A percentile compares a stretch with the other conserved stretches of the same genome.
Evolutionary conservation across 2,888 invertebrate species (phyloP).

Genomic region (Drosophila cracens): DNA sequence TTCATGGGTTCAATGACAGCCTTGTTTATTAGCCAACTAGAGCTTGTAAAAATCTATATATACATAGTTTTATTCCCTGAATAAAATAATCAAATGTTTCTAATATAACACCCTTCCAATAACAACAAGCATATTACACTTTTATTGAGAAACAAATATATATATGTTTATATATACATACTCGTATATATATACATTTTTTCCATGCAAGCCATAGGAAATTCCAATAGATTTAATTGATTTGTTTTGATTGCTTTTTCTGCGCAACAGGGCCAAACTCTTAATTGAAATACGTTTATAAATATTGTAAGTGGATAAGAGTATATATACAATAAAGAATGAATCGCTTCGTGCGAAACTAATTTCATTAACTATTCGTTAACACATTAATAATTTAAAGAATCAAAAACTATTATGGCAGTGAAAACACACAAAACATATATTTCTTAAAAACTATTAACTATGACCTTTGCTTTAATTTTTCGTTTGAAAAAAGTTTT

Average conservation of each 20-base stretch:
- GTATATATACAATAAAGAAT: not conserved
- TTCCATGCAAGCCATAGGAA: not conserved
- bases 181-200: not conserved
- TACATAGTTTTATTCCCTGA: not conserved
- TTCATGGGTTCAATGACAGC: not conserved
- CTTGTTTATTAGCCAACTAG: not conserved
- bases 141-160: not conserved
- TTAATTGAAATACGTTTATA: slow-evolving; percentile 6
- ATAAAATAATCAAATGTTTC: not conserved
- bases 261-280: not conserved
- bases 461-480: not conserved
- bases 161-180: too few relatives aligned
- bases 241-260: slow-evolving; percentile 18
- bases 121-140: not conserved
- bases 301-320: not conserved
- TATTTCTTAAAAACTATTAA: not conserved
- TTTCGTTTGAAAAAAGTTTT: not conserved
- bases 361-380: not conserved
- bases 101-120: not conserved
- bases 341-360: not conserved
- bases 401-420: not conserved
- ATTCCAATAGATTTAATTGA: slow-evolving; percentile 2
- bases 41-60: not conserved
- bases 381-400: not conserved
- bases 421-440: not conserved